These are phyloP conservation scores for Chrosomus eos DNA, from an alignment of 2,797 vertebrate species.

Conservation along the genomic window DNA sequence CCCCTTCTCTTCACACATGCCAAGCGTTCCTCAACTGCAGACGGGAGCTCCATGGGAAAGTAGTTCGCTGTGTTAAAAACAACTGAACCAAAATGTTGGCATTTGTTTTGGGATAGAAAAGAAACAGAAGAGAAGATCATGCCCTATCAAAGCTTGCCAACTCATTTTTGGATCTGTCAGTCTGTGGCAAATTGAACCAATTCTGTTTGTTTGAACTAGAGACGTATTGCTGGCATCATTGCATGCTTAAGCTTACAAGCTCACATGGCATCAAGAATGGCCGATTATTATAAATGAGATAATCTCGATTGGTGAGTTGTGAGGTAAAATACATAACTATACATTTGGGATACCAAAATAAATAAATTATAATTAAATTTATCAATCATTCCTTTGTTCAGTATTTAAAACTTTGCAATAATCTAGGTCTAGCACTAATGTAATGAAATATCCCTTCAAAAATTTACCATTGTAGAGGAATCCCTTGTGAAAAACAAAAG, in stretches of 20 bases:
- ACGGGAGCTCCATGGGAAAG: constrained; percentile 51
- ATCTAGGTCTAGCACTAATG: neutral
- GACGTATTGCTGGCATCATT: neutral
- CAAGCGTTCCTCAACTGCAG: constrained; percentile 36
- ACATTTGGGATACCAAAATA: neutral
- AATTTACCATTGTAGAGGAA: neutral
- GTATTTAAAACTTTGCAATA: neutral
- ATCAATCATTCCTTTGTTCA: neutral
- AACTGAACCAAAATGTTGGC: constrained; percentile 45
- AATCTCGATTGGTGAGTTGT: neutral
- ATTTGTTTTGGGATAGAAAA: constrained; percentile 39
- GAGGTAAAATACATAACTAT: neutral
- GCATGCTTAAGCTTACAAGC: too few species aligned
- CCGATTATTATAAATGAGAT: neutral
- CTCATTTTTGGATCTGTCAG: constrained; percentile 7
- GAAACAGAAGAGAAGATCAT: constrained; percentile 38
- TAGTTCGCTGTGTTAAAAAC: constrained; percentile 38
- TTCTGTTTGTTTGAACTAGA: neutral
- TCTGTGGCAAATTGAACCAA: neutral
- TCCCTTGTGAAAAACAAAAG: neutral
- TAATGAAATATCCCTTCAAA: neutral
- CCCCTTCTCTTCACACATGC: constrained; percentile 30
- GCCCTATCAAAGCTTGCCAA: constrained; percentile 41
- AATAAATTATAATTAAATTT: neutral
- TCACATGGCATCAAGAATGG: neutral